Percentiles rank a stretch among this genome's conserved stretches.
Evolutionary conservation across 2,888 invertebrate genomes (phyloP).

Genomic region (Microplitis manilae): DNA sequence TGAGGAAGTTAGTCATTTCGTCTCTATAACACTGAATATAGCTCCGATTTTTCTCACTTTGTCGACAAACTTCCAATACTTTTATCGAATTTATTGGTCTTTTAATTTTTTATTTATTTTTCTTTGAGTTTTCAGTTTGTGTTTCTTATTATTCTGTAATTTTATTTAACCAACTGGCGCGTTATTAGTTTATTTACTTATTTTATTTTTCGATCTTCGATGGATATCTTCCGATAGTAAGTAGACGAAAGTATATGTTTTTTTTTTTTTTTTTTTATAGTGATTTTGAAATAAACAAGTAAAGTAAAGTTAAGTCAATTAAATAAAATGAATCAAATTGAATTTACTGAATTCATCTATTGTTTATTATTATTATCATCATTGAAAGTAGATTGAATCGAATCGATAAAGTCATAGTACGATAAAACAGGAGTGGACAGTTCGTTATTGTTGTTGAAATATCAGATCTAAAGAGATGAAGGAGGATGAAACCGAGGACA

Average conservation of each 20-base stretch:
- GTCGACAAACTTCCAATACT: constrained; percentile 13
- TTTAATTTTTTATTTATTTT: constrained; percentile 13
- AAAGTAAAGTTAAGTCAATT: background rate
- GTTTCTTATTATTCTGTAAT: constrained; percentile 35
- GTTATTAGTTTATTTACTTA: background rate
- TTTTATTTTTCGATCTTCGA: background rate
- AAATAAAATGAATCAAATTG: background rate
- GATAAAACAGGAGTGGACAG: background rate
- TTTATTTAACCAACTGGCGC: background rate
- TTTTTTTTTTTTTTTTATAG: background rate
- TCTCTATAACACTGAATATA: constrained; percentile 14
- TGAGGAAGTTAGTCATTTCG: constrained; percentile 53
- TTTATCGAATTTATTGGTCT: constrained; percentile 8
- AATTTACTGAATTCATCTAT: background rate
- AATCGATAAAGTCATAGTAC: constrained; percentile 27
- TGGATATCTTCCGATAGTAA: background rate
- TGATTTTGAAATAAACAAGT: background rate
- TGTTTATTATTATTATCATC: constrained; percentile 10
- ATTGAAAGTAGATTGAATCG: constrained; percentile 2
- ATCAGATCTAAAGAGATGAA: background rate
- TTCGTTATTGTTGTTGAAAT: background rate
- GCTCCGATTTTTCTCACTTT: constrained; percentile 10
- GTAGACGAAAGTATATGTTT: background rate
- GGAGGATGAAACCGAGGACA: background rate
- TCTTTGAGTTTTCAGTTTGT: constrained; percentile 38